phyloP scores from a whole-genome alignment of 2,113 vertebrate genomes.

The Halcyon senegalensis region DNA sequence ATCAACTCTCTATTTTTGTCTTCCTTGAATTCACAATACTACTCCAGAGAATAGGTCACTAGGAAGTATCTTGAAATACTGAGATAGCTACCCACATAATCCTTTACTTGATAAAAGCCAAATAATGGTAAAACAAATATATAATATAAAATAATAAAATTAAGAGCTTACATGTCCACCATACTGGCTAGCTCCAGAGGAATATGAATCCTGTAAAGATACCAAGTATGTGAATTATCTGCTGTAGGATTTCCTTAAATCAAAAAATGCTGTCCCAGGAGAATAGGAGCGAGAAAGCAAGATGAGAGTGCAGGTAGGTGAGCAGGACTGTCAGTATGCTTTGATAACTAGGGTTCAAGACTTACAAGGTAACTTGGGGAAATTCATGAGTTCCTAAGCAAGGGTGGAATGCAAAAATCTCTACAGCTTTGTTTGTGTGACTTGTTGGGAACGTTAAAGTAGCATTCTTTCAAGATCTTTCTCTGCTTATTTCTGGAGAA shows the following conservation, averaged over 20 bases:
- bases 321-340: not conserved
- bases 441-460: not conserved
- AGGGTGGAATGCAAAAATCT: not conserved
- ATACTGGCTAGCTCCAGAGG: conserved; percentile 47
- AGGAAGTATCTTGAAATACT: not conserved
- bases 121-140: not conserved
- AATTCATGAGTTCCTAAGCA: not conserved
- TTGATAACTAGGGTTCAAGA: not conserved
- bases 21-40: not conserved
- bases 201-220: conserved; percentile 43
- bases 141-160: not conserved
- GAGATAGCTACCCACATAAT: not conserved
- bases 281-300: not conserved
- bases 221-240: not conserved
- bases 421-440: not conserved
- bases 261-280: not conserved
- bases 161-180: conserved; percentile 30
- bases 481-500: not conserved
- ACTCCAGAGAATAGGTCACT: not conserved
- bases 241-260: not conserved
- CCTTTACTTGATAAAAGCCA: not conserved
- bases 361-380: not conserved
- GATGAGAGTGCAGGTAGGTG: not conserved
- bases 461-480: not conserved
- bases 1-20: not conserved